Evolutionary conservation across 2,797 vertebrate genomes (phyloP).

Genomic region (Schizopygopsis malacanthus): DNA sequence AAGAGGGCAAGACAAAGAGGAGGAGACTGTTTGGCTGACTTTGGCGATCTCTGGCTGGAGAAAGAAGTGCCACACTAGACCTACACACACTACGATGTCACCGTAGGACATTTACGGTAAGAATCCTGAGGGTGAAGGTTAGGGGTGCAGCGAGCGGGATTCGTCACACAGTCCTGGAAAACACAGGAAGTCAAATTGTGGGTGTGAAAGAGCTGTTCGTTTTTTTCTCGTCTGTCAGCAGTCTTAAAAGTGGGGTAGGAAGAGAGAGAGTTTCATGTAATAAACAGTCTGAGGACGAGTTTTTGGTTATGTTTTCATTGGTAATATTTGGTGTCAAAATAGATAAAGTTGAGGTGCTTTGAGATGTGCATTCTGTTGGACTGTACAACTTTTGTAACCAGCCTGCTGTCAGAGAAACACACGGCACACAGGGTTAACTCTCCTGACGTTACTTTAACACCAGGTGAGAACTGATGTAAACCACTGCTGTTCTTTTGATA

Average conservation of each 20-base stretch:
- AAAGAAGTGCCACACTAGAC: constrained; percentile 4
- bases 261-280: neutral
- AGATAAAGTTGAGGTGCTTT: neutral
- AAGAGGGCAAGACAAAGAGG: constrained; percentile 42
- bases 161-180: neutral
- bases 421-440: neutral
- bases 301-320: neutral
- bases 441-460: neutral
- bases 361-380: neutral
- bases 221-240: neutral
- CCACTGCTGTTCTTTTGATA: constrained; percentile 13
- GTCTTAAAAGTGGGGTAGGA: constrained; percentile 23
- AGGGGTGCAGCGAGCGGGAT: neutral
- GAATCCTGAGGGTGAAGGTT: neutral
- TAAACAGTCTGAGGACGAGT: neutral
- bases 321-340: neutral
- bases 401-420: neutral
- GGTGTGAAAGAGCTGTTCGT: neutral
- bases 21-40: constrained; percentile 25
- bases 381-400: neutral
- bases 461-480: neutral
- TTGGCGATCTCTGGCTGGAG: neutral
- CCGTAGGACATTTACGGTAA: constrained; percentile 9
- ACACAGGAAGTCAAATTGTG: constrained; percentile 39
- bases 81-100: constrained; percentile 9